A percentile compares a stretch with the other conserved stretches of the same genome.
Conservation (phyloP, 2,113 vertebrate genomes). For the Patagioenas fasciata region DNA sequence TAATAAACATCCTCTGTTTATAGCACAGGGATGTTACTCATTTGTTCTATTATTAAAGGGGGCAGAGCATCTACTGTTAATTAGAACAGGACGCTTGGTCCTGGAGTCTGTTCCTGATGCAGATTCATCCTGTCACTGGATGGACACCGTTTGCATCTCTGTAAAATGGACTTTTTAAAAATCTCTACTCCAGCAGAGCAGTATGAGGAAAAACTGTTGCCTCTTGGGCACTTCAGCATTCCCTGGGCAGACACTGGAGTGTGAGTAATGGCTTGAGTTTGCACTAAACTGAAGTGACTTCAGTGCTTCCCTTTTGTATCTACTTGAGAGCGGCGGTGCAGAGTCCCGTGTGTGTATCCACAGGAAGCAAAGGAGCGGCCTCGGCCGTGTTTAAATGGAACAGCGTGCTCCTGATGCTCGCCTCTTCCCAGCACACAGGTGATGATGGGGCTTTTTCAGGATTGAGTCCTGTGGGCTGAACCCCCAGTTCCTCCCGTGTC, state of each 20-base stretch:
- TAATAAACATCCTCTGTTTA: background rate
- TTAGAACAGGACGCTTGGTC: background rate
- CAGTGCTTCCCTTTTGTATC: background rate
- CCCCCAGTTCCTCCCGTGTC: fast-evolving
- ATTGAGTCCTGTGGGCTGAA: background rate
- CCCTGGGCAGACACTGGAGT: background rate
- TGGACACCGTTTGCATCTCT: background rate
- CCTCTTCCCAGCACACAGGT: background rate
- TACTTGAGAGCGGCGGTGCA: background rate
- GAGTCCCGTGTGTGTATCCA: background rate
- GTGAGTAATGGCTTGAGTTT: background rate
- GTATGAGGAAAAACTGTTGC: background rate
- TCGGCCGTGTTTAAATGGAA: fast-evolving
- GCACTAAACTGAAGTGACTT: background rate
- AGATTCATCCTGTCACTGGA: background rate
- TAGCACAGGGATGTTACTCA: background rate
- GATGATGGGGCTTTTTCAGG: background rate
- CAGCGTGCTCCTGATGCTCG: background rate
- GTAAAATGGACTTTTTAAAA: background rate
- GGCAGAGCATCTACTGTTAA: background rate
- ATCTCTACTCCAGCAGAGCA: background rate
- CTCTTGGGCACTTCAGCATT: background rate
- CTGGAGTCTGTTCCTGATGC: background rate
- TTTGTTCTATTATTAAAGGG: background rate
- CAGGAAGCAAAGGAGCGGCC: background rate